Conservation (phyloP, 2,888 invertebrate genomes). For the Lepidocyrtoides sp. region DNA sequence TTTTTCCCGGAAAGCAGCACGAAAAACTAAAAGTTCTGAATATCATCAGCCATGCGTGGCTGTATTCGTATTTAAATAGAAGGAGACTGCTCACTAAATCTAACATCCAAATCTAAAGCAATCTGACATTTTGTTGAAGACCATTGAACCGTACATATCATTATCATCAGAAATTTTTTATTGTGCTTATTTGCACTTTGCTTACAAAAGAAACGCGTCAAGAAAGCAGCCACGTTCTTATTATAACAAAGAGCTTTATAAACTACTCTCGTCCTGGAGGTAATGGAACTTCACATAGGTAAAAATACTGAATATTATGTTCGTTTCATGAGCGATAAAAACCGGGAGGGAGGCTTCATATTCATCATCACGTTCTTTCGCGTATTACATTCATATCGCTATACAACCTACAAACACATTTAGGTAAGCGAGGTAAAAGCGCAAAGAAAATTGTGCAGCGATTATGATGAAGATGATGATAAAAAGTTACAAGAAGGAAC, state of each 20-base stretch:
- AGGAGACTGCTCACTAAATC: background rate
- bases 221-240: background rate
- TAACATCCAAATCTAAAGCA: background rate
- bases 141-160: slow-evolving; percentile 37
- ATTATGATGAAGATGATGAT: slow-evolving; percentile 70
- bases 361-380: slow-evolving; percentile 32
- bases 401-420: background rate
- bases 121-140: no score
- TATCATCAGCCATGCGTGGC: no score
- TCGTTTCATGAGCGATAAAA: slow-evolving; percentile 49
- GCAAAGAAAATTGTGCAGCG: slow-evolving; percentile 44
- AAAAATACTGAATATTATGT: slow-evolving; percentile 13
- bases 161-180: background rate
- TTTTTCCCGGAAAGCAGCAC: no score
- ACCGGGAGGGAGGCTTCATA: slow-evolving; percentile 70
- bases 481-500: slow-evolving; percentile 84
- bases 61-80: background rate
- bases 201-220: slow-evolving; percentile 8
- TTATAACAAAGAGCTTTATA: background rate
- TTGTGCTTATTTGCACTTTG: slow-evolving; percentile 2
- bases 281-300: slow-evolving; percentile 40
- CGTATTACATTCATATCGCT: background rate
- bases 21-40: no score
- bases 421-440: slow-evolving; percentile 9
- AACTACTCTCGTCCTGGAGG: slow-evolving; percentile 19